phyloP scores from a whole-genome alignment of 2,797 vertebrate genomes.

The Xiphophorus birchmanni region DNA sequence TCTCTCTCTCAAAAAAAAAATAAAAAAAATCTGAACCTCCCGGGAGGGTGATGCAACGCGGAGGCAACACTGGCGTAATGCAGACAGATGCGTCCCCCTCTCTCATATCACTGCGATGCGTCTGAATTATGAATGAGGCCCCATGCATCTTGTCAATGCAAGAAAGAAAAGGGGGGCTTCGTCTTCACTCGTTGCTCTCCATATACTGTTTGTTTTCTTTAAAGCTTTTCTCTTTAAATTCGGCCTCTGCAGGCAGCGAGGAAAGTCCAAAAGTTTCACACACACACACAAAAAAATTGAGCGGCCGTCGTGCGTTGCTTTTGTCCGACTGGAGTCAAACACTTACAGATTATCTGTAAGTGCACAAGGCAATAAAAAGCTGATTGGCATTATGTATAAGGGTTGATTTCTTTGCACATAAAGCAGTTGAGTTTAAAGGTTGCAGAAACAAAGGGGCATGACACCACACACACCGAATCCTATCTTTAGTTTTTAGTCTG shows the following conservation, averaged over 20 bases:
- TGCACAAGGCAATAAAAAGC: conserved; percentile 42
- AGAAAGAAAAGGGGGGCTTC: conserved; percentile 35
- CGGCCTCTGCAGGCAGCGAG: conserved; percentile 28
- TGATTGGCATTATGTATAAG: conserved; percentile 28
- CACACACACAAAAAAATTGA: conserved; percentile 1
- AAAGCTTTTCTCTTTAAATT: conserved; percentile 37
- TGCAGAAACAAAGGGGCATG: conserved; percentile 17
- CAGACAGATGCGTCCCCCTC: conserved; percentile 78
- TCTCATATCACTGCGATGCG: conserved; percentile 75
- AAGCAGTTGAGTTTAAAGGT: background rate
- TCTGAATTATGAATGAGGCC: conserved; percentile 82
- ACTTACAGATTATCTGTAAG: conserved; percentile 38
- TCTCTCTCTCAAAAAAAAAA: conserved; percentile 26
- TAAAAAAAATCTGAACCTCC: conserved; percentile 52
- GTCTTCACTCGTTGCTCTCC: conserved; percentile 41
- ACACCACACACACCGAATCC: conserved; percentile 10
- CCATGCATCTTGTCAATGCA: conserved; percentile 60
- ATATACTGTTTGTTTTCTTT: conserved; percentile 65
- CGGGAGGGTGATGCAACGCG: conserved; percentile 78
- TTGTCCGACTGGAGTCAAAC: conserved; percentile 47
- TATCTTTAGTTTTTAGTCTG: conserved; percentile 18
- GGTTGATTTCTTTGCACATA: background rate
- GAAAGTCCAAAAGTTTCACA: conserved; percentile 32
- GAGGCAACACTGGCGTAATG: conserved; percentile 79
- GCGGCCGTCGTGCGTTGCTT: conserved; percentile 22